Evolutionary conservation across 1,140 invertebrate species (phyloP), one percentile per base, ranked within the genome.

Genomic region (Trichoplusia ni): DNA sequence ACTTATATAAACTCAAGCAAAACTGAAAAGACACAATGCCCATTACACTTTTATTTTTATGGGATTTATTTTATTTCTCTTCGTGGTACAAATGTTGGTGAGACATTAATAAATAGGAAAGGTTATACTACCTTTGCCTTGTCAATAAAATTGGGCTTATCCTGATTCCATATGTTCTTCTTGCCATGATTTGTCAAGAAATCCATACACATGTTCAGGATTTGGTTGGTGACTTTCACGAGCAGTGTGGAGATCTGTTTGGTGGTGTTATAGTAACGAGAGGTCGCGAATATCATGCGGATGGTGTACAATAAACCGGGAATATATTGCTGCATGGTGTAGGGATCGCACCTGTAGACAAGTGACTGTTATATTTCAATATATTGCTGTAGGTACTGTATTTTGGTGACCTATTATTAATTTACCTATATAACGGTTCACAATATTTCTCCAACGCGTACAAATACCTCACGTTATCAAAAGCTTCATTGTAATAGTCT

Each of bases 381-480:
- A 4, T 21, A 21, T 37, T 37, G 0, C 13, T 37, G 35, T 6
- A 4, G 6, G 19, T 4, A 0, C 4, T 21, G 13, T 21, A 6
- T 7, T 23, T 23, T 11, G 11, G 7, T 23, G 14, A 14, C 14
- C 9, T 19, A n/a, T 14, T 23, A 13, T 16, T 40, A 38, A 23
- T 14, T 21, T 71, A 90, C 87, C 95, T 93, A 77, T 97, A 97
- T n/a, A 98, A 91, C 0, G 96, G 96, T 74, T 96, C 93, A 79
- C 95, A 97, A 84, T 96, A 97, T 84, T 95, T 95, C 78, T 97
- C 95, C 66, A 98, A 91, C 33, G 95, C 94, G 73, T 96, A 96
- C 51, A 98, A 92, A 89, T 97, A 98, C 73, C 95, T 96, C 0
- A 98, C 95, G 86, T 98, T 98, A 86, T 98, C 96, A 76, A 94